A percentile compares a stretch with the other conserved stretches of the same genome.
Conservation (phyloP, 2,888 invertebrate species). For the Cerastis rubricosa region DNA sequence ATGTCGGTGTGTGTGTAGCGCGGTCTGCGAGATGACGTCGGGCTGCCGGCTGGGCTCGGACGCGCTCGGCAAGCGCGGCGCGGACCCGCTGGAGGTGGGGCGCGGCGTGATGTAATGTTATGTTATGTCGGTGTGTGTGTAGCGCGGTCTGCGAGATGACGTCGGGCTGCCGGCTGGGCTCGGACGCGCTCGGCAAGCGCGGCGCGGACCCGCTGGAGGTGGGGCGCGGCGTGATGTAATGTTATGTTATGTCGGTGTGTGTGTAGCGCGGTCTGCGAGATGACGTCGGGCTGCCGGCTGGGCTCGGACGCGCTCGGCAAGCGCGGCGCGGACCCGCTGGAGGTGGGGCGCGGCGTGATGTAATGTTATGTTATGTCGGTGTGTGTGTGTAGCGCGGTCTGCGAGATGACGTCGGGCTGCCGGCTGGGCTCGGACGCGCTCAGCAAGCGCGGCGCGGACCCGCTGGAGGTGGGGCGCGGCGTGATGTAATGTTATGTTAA, state of each 20-base stretch:
- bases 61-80: slow-evolving; percentile 70
- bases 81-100: slow-evolving; percentile 87
- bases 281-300: slow-evolving; percentile 91
- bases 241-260: no score
- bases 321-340: slow-evolving; percentile 82
- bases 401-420: slow-evolving; percentile 87
- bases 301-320: background rate
- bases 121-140: no score
- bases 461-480: slow-evolving; percentile 1
- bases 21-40: no score
- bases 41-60: no score
- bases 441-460: slow-evolving; percentile 1
- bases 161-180: no score
- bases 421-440: slow-evolving; percentile 86
- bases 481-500: background rate
- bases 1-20: slow-evolving; percentile 3
- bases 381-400: slow-evolving; percentile 86
- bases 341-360: slow-evolving; percentile 82
- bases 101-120: no score
- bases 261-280: slow-evolving; percentile 85
- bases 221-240: no score
- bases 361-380: background rate
- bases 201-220: no score
- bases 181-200: no score
- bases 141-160: no score